Base-by-base conservation (phyloP, 2,113 vertebrate species). In the Neotoma lepida region DNA sequence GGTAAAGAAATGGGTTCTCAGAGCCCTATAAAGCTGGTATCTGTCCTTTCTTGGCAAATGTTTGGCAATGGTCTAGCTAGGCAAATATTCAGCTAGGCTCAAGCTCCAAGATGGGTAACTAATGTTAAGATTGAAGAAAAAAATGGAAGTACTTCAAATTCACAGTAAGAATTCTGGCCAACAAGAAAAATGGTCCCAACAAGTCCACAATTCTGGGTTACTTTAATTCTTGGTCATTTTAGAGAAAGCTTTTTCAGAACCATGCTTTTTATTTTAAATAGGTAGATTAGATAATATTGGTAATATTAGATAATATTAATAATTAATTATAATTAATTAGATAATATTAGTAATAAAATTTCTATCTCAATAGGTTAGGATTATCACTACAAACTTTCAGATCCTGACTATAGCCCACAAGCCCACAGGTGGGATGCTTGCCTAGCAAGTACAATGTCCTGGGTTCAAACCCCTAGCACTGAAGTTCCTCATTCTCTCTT, bases 71-170 rank as follows among this genome's bases (percentile, higher is more conserved):
- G 35, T 49, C 49, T 56, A 74, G 80, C 28, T 51, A 84, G 35
- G 26, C 49, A 66, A 86, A 85, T 46, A 56, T 30, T 63, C 30
- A 74, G 88, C 49, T 74, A 84, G 44, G 30, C 49, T 81, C 68
- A 54, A 92, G 44, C 35, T 46, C 49, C 74, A 74, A 84, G 78
- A 78, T 6, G 89, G 70, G 41, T 41, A 94, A 89, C 82, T 33
- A 76, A 95, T 58, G 33, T 24, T 41, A 74, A 93, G 7, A 35
- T 85, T 71, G 87, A 94, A 96, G 39, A 87, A 94, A 90, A 90
- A 95, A 66, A 78, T 4, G 2, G 78, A 93, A n/a, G 9, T 13
- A 70, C 12, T 56, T 89, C 73, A 85, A 89, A 66, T 84, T 87
- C 84, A 77, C 24, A 89, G 51, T 56, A 90, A 94, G 33, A 78